Percentiles rank a stretch among this genome's conserved stretches.
These are phyloP conservation scores for Andrena haemorrhoa DNA, from an alignment of 2,888 invertebrate species.

Conservation along the genomic window DNA sequence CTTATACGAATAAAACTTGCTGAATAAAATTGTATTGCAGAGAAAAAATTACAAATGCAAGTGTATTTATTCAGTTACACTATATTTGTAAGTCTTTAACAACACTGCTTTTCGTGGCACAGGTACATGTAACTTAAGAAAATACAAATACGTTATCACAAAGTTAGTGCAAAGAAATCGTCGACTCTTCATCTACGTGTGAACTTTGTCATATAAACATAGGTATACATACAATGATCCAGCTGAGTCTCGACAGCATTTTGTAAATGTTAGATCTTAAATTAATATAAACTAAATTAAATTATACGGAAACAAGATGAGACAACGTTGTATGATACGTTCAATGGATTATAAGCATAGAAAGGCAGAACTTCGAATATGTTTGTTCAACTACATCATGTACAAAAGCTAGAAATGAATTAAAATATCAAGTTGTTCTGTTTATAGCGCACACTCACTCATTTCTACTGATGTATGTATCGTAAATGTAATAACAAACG, in stretches of 20 bases:
- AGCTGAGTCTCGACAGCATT: slow-evolving; percentile 16
- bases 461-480: slow-evolving; percentile 11
- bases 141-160: slow-evolving; percentile 76
- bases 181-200: slow-evolving; percentile 46
- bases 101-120: slow-evolving; percentile 71
- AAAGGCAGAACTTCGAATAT: neutral
- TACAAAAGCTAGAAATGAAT: slow-evolving; percentile 45
- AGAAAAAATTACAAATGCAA: slow-evolving; percentile 52
- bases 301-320: slow-evolving; percentile 26
- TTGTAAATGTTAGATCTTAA: slow-evolving; percentile 22
- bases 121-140: slow-evolving; percentile 76
- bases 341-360: slow-evolving; percentile 28
- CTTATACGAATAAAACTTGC: slow-evolving; percentile 19
- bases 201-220: slow-evolving; percentile 43
- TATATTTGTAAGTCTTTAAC: slow-evolving; percentile 51
- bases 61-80: slow-evolving; percentile 48
- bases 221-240: slow-evolving; percentile 59
- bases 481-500: slow-evolving; percentile 34
- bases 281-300: slow-evolving; percentile 30
- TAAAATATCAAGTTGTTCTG: slow-evolving; percentile 19
- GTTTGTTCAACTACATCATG: slow-evolving; percentile 6
- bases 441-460: slow-evolving; percentile 39
- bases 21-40: slow-evolving; percentile 23
- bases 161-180: slow-evolving; percentile 59
- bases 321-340: slow-evolving; percentile 14